A percentile compares a stretch with the other conserved stretches of the same genome.
phyloP scores from a whole-genome alignment of 2,888 invertebrate species.

The Rutpela maculata region DNA sequence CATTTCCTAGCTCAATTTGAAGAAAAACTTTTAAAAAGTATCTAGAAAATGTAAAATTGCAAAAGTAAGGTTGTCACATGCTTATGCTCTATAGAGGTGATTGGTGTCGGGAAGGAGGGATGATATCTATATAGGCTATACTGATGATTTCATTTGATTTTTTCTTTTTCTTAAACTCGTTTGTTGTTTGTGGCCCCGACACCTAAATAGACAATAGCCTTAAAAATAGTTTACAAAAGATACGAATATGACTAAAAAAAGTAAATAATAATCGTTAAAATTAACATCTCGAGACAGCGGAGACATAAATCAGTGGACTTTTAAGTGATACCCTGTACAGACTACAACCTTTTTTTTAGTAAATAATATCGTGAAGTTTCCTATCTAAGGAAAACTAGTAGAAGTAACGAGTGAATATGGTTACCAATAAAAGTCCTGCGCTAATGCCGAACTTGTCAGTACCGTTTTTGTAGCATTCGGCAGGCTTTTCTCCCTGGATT shows the following conservation, averaged over 20 bases:
- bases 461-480: conserved; percentile 49
- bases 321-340: conserved; percentile 44
- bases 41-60: not conserved
- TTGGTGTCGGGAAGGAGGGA: no score
- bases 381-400: conserved; percentile 53
- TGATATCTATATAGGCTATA: no score
- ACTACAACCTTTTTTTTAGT: conserved; percentile 48
- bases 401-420: conserved; percentile 49
- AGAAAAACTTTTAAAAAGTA: no score
- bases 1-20: no score
- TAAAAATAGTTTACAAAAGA: no score
- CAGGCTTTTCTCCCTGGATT: conserved; percentile 57
- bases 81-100: no score
- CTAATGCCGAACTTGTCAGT: conserved; percentile 40
- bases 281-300: conserved; percentile 35
- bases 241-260: no score
- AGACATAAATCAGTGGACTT: conserved; percentile 30
- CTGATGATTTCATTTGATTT: no score
- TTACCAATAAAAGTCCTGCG: conserved; percentile 46
- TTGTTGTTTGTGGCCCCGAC: no score
- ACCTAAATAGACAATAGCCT: no score
- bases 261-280: not conserved
- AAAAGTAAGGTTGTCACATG: not conserved
- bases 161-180: no score
- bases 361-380: conserved; percentile 47